Base-by-base conservation (phyloP, 2,113 vertebrate genomes). In the Brienomyrus brachyistius region DNA sequence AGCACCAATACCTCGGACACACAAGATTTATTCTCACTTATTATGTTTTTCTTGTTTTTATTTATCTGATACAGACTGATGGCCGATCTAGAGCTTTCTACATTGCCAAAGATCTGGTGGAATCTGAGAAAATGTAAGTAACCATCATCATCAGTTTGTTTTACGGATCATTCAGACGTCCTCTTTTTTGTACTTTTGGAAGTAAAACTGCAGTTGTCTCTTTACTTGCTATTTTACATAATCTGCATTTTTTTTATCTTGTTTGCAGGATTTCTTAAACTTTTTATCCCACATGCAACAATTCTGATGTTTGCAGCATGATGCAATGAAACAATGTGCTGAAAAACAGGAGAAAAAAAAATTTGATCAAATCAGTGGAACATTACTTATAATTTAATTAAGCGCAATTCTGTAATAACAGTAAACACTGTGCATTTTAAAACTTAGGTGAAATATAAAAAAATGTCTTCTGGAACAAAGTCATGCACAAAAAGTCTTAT, bases 71-170 rank as follows among this genome's bases (percentile, higher is more conserved):
- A 0, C 93, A 99, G 98, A 97, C 96, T 94, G 97, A 98, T 94
- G 98, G 97, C 80, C 96, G 96, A 89, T 97, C 97, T 90, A 96
- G 98, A 95, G 97, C 97, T 23, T 96, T 96, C 90, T 95, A 97
- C 90, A 94, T 99, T 19, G 98, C 96, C 80, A 97, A 98, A 94
- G 97, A 98, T 90, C 95, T 99, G 70, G 92, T 97, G 90, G 96
- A 98, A 92, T 98, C 98, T 0, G 98, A 99, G 94, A 97, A 96
- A 97, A 91, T 87, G 98, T 99, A 94, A 99, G 98, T 97, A 90
- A 91, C 90, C 40, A 35, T 88, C 43, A 86, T 31, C 31, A 31
- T 31, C 27, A 87, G 85, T 50, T 35, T 85, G 83, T 91, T 84
- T 62, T 84, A 31, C 15, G 2, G 19, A 88, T 66, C 50, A 27